Percentiles rank a stretch among this genome's conserved stretches.
These are phyloP conservation scores for Ashinkailepas kermadecensis DNA, from an alignment of 2,888 invertebrate genomes.

Conservation along the genomic window DNA sequence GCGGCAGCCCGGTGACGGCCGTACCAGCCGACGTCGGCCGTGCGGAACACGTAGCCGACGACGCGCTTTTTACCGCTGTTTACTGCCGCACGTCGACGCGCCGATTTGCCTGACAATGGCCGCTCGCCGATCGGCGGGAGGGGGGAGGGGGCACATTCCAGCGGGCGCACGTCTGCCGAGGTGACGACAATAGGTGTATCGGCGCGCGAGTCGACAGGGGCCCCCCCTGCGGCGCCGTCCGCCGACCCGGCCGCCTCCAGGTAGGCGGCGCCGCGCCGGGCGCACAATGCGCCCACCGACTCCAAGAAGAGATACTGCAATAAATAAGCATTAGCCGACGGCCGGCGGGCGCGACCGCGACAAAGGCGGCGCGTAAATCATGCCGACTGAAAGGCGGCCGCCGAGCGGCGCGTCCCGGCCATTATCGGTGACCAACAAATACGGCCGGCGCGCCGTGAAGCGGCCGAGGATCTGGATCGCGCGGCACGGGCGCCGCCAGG, in stretches of 20 bases:
- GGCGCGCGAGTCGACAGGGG: background rate
- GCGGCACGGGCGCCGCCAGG: background rate
- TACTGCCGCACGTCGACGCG: background rate
- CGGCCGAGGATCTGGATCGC: background rate
- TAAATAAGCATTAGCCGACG: background rate
- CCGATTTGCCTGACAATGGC: slow-evolving; percentile 1
- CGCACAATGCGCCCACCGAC: background rate
- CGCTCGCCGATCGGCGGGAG: background rate
- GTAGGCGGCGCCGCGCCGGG: background rate
- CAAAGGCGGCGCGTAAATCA: background rate
- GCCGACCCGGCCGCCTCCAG: background rate
- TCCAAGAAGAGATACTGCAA: background rate
- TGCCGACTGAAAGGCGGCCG: background rate
- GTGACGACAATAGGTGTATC: no score
- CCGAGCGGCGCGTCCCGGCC: background rate
- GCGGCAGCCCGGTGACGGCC: no score
- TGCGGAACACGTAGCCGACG: no score
- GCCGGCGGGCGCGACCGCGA: background rate
- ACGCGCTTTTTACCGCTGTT: background rate
- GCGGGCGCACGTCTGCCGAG: background rate
- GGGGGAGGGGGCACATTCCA: background rate
- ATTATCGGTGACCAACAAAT: background rate
- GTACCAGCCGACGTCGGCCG: no score
- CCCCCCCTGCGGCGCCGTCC: background rate
- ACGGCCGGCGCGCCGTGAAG: background rate